phyloP scores from a whole-genome alignment of 2,888 invertebrate species.

The Drosophila incognita region DNA sequence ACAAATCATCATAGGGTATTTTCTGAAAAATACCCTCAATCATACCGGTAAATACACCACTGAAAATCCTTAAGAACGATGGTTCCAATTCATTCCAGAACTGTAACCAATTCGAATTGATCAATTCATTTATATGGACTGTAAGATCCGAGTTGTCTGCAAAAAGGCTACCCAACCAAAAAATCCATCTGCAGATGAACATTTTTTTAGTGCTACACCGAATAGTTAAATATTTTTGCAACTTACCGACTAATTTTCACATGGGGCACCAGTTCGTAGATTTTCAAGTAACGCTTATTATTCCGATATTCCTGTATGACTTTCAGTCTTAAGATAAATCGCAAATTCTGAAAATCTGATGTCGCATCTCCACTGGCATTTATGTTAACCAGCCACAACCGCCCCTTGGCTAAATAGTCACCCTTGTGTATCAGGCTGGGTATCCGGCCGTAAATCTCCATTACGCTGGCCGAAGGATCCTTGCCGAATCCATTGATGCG shows the following conservation, averaged over 20 bases:
- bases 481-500: constrained; percentile 55
- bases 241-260: constrained; percentile 50
- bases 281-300: constrained; percentile 48
- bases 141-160: constrained; percentile 51
- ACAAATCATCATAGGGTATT: constrained; percentile 59
- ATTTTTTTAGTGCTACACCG: background rate
- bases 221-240: background rate
- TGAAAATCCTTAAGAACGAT: constrained; percentile 30
- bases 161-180: constrained; percentile 45
- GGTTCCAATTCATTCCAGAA: constrained; percentile 63
- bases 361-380: constrained; percentile 36
- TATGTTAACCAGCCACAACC: constrained; percentile 8
- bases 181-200: constrained; percentile 47
- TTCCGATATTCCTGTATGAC: constrained; percentile 48
- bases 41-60: constrained; percentile 29
- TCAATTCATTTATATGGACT: constrained; percentile 32
- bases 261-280: constrained; percentile 45
- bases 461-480: constrained; percentile 48
- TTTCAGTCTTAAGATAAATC: constrained; percentile 50
- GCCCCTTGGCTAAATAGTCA: constrained; percentile 35
- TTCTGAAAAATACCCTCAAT: constrained; percentile 36
- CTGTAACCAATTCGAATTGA: constrained; percentile 54
- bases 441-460: constrained; percentile 56
- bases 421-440: constrained; percentile 52
- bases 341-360: constrained; percentile 58